Evolutionary conservation across 2,797 vertebrate species (phyloP).

Genomic region (Silurus aristotelis): DNA sequence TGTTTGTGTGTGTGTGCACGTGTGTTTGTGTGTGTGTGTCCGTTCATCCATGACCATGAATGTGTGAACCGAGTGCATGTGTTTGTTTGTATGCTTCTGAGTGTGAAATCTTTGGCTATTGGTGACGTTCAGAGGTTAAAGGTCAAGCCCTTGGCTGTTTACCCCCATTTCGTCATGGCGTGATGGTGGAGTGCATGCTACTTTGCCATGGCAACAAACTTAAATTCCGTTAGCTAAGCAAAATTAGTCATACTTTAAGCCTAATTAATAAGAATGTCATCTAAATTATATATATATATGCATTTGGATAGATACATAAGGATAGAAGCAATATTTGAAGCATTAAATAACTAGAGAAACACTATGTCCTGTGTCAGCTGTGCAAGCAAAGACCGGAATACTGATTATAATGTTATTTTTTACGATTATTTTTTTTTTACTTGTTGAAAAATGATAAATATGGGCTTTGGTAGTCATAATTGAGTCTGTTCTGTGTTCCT

Average conservation of each 20-base stretch:
- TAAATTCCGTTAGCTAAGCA: slow-evolving; percentile 82
- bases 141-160: slow-evolving; percentile 68
- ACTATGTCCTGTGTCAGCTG: not conserved
- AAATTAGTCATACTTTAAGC: slow-evolving; percentile 82
- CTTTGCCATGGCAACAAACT: slow-evolving; percentile 86
- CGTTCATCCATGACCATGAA: slow-evolving; percentile 1
- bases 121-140: slow-evolving; percentile 47
- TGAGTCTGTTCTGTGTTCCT: slow-evolving; percentile 23
- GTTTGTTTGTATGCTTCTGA: slow-evolving; percentile 25
- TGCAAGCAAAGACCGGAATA: not conserved
- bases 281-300: too few species aligned
- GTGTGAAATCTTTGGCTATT: slow-evolving; percentile 39
- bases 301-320: too few species aligned
- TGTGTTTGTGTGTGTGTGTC: slow-evolving; percentile 11
- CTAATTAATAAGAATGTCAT: slow-evolving; percentile 16
- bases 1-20: not conserved
- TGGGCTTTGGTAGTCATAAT: not conserved
- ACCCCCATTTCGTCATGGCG: slow-evolving; percentile 77
- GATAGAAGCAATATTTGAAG: too few species aligned
- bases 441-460: not conserved
- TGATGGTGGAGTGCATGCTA: slow-evolving; percentile 78
- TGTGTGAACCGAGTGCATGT: slow-evolving; percentile 34
- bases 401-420: not conserved
- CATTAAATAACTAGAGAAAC: not conserved
- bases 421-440: too few species aligned